Percentiles rank a stretch among this genome's conserved stretches.
Conservation (phyloP, 2,113 vertebrate genomes). For the Upupa epops region DNA sequence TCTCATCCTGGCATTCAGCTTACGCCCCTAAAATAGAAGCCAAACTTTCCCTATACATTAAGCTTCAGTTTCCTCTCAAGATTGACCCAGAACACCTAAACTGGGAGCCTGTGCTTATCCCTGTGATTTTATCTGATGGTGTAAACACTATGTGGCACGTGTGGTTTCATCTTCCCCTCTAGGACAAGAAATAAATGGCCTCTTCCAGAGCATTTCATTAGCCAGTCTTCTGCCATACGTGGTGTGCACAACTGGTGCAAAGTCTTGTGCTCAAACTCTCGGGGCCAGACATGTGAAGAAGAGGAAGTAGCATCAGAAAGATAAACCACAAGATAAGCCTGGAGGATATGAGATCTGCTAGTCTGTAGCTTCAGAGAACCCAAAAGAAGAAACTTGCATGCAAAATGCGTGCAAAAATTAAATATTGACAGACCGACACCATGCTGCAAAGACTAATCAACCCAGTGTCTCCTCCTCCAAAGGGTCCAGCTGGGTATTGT, state of each 20-base stretch:
- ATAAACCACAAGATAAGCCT: constrained; percentile 69
- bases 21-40: not conserved
- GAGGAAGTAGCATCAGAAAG: constrained; percentile 64
- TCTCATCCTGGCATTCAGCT: not conserved
- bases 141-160: not conserved
- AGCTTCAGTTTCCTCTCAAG: not conserved
- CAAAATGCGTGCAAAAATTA: not conserved
- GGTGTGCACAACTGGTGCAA: not conserved
- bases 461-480: not conserved
- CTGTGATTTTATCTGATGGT: rapidly evolving
- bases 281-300: not conserved
- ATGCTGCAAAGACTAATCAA: not conserved
- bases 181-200: not conserved
- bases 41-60: not conserved
- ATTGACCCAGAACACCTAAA: not conserved
- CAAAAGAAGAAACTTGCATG: constrained; percentile 23
- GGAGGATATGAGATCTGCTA: constrained; percentile 54
- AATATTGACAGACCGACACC: not conserved
- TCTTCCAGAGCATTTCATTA: not conserved
- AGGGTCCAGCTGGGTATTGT: not conserved
- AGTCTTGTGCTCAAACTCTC: constrained; percentile 7
- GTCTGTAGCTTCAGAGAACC: constrained; percentile 15
- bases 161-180: not conserved
- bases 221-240: not conserved
- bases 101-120: not conserved